These are phyloP conservation scores for Tiaroga cobitis DNA, from an alignment of 2,797 vertebrate species.

Conservation along the genomic window DNA sequence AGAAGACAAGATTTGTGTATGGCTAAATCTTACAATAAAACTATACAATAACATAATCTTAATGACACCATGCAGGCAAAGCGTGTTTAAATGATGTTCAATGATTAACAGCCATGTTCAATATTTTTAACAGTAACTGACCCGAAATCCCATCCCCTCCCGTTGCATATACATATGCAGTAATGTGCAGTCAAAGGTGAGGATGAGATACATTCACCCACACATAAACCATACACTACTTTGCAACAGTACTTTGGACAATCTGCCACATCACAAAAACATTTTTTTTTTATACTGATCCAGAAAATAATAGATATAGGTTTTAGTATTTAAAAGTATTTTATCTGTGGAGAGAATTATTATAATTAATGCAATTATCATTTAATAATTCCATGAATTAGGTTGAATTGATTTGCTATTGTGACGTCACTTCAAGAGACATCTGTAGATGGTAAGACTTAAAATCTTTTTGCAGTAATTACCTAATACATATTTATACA, in stretches of 20 bases:
- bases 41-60: not conserved
- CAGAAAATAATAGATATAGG: not conserved
- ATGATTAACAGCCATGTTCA: not conserved
- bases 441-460: not conserved
- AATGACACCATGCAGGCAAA: not conserved
- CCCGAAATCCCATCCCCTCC: not conserved
- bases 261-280: not conserved
- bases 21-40: not conserved
- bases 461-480: not conserved
- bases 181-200: conserved; percentile 1
- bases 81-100: not conserved
- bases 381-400: not conserved
- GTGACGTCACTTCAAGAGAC: not conserved
- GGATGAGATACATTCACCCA: not conserved
- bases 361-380: not conserved
- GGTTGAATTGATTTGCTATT: not conserved
- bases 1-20: not conserved
- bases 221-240: not conserved
- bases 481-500: not conserved
- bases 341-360: not conserved
- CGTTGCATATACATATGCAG: not conserved
- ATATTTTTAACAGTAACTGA: not conserved
- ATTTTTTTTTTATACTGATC: not conserved
- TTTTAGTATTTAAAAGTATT: not conserved
- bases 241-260: conserved; percentile 7